Evolutionary conservation across 1,140 invertebrate genomes (phyloP).

Genomic region (Leguminivora glycinivorella): DNA sequence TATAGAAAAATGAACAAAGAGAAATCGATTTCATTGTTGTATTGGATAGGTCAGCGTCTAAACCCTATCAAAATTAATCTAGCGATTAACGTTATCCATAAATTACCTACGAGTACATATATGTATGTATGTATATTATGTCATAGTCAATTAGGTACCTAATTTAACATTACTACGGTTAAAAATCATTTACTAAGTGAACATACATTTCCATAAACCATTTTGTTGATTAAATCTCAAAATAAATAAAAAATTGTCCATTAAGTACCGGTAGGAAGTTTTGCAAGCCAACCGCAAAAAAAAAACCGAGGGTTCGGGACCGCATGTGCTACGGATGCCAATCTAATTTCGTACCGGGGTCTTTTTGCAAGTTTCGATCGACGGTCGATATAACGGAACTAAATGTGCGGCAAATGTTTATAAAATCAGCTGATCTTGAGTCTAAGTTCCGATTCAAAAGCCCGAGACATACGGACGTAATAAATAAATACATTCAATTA

Average conservation of each 20-base stretch:
- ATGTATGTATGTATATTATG: neutral
- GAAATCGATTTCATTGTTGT: conserved; percentile 58
- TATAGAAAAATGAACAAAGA: conserved; percentile 60
- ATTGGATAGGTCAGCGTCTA: conserved; percentile 60
- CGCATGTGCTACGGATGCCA: conserved; percentile 42
- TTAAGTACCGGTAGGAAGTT: conserved; percentile 29
- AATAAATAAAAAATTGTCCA: conserved; percentile 41
- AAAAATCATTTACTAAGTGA: too few species aligned
- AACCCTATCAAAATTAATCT: conserved; percentile 21
- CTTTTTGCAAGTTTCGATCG: conserved; percentile 29
- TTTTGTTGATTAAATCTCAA: conserved; percentile 29
- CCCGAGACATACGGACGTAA: too few species aligned
- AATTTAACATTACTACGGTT: conserved; percentile 30
- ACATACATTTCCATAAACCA: too few species aligned
- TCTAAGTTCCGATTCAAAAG: neutral
- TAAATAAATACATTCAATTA: too few species aligned
- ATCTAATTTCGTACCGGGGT: conserved; percentile 43
- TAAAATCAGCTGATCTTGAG: neutral
- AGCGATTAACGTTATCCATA: conserved; percentile 4
- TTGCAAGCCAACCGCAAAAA: conserved; percentile 5
- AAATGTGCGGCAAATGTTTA: neutral
- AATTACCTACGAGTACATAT: too few species aligned
- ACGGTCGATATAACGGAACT: conserved; percentile 19
- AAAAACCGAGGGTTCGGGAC: neutral
- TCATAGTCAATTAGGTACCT: neutral